These are phyloP conservation scores for Patella depressa DNA, from an alignment of 2,888 invertebrate genomes.

Conservation along the genomic window DNA sequence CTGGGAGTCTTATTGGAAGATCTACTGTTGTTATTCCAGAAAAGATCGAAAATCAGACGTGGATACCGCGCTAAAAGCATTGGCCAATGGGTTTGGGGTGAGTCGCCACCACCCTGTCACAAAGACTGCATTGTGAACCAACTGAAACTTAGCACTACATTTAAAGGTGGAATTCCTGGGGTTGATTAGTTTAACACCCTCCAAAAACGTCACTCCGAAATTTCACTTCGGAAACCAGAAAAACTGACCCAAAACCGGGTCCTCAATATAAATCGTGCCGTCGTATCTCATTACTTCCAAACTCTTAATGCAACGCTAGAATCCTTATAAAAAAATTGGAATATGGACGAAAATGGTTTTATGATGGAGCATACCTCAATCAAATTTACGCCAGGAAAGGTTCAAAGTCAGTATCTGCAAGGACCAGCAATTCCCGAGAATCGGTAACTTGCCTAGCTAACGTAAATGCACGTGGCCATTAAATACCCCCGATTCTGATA, in stretches of 20 bases:
- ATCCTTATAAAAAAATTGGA: constrained; percentile 18
- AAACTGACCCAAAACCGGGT: neutral
- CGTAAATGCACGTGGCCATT: constrained; percentile 27
- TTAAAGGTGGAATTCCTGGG: neutral
- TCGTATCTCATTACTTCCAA: neutral
- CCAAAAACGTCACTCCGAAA: neutral
- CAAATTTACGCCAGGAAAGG: constrained; percentile 27
- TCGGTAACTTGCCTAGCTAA: constrained; percentile 31
- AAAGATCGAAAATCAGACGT: neutral
- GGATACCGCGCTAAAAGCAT: neutral
- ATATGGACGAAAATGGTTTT: constrained; percentile 37
- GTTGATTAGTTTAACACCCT: too few relatives aligned
- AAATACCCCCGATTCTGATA: constrained; percentile 27
- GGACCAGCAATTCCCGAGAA: constrained; percentile 18
- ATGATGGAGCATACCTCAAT: constrained; percentile 24
- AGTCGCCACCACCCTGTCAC: neutral
- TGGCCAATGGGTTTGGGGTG: neutral
- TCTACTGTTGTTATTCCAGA: neutral
- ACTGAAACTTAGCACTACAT: neutral
- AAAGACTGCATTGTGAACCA: neutral
- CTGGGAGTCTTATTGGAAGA: neutral
- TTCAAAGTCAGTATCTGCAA: constrained; percentile 27
- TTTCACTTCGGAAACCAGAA: neutral
- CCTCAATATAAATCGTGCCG: neutral
- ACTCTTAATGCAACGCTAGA: neutral